Conservation (phyloP, 2,888 invertebrate species). For the Pilophorus perplexus region DNA sequence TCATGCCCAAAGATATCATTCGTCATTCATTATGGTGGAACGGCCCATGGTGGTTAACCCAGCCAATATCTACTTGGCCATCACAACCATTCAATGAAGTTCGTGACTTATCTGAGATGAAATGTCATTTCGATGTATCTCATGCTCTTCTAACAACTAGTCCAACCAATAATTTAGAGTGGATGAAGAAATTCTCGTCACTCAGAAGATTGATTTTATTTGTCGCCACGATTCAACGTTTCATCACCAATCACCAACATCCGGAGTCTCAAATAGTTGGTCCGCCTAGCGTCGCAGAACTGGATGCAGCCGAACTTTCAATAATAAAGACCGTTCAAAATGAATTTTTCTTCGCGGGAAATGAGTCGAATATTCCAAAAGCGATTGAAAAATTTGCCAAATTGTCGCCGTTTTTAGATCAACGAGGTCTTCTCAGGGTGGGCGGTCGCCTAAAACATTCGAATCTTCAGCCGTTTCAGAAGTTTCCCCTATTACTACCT, state of each 20-base stretch:
- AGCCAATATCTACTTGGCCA: neutral
- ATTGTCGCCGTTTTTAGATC: conserved; percentile 9
- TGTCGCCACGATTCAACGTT: neutral
- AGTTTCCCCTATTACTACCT: conserved; percentile 18
- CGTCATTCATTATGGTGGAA: conserved; percentile 35
- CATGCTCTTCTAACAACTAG: neutral
- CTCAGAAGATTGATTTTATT: neutral
- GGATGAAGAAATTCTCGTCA: neutral
- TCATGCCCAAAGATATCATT: conserved; percentile 18
- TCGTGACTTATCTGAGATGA: conserved; percentile 10
- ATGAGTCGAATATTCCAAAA: neutral
- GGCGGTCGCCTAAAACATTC: conserved; percentile 2
- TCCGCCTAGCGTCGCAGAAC: neutral
- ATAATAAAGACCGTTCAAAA: neutral
- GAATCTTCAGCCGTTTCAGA: neutral
- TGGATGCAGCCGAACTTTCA: neutral
- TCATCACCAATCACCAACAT: neutral
- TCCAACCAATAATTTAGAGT: neutral
- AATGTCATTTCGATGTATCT: neutral
- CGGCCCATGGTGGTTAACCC: conserved; percentile 31
- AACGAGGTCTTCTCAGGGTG: conserved; percentile 10
- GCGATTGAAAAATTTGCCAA: neutral
- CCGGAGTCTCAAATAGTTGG: neutral
- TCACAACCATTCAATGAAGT: no score
- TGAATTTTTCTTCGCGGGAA: neutral